Base-by-base conservation (phyloP, 2,888 invertebrate species). In the Drosophila macrothrix region DNA sequence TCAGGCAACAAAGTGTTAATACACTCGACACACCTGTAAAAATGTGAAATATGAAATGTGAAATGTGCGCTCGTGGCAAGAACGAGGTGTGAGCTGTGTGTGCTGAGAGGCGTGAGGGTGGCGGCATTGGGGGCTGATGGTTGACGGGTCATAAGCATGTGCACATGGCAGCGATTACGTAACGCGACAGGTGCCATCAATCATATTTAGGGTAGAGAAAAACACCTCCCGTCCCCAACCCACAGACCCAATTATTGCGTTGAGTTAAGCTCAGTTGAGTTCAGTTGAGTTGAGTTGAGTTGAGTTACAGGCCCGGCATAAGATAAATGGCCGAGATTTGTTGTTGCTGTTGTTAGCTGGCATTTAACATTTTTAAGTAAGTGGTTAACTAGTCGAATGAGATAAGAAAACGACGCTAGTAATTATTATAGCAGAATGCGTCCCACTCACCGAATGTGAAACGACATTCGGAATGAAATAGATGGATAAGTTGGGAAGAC, bases 121-220 rank as follows among this genome's bases (percentile, higher is more conserved):
- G 37, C 19, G 33, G 39, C n/a, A 52, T 25, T 28, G 19, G 5
- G 55, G 25, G 19, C 6, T 2, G 59, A 28, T 43, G 72, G 68
- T 60, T 80, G 81, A 78, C 68, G 81, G 56, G 49, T 69, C 78
- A 72, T 77, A 82, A 73, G 76, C 82, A 80, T 82, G 76, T 78
- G 80, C 82, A 73, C 76, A 72, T 76, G 79, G 72, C 85, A 87
- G 83, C 90, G 85, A 87, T 90, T 85, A 85, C 90, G 88, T 85
- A 85, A 85, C 90, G 76, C 90, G 88, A 85, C 88, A 88, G 86
- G 87, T 80, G 77, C 75, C 87, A 87, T 87, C 87, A 88, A 87
- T 87, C 87, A 87, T 87, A 90, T 83, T 87, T 87, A 90, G 84
- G 70, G 65, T 59, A 54, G 58, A 73, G 46, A 46, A 25, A 25